phyloP scores from a whole-genome alignment of 2,888 invertebrate species.

The Drosophila acutilabella region DNA sequence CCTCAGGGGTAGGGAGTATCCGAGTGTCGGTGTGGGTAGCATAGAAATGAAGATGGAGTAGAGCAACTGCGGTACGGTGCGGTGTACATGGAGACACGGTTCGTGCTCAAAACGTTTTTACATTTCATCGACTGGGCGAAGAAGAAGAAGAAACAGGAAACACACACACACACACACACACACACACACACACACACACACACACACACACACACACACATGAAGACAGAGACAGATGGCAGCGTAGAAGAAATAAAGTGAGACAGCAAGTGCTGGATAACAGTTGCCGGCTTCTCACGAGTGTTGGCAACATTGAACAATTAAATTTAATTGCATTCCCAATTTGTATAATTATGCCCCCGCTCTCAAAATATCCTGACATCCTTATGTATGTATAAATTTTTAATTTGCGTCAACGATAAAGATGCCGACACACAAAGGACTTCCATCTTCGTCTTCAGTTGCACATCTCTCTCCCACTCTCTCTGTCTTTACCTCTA shows the following conservation, averaged over 20 bases:
- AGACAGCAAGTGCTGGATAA: constrained; percentile 35
- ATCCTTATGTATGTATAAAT: constrained; percentile 38
- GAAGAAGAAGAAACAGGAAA: constrained; percentile 40
- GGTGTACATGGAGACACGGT: constrained; percentile 57
- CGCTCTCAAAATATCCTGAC: constrained; percentile 66
- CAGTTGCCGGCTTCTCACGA: constrained; percentile 62
- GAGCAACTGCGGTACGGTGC: background rate
- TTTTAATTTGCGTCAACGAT: constrained; percentile 73
- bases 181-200: constrained; percentile 35
- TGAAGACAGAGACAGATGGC: constrained; percentile 23
- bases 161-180: constrained; percentile 35
- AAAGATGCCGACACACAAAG: constrained; percentile 52
- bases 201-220: constrained; percentile 30
- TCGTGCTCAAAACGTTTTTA: constrained; percentile 80
- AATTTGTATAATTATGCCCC: constrained; percentile 81
- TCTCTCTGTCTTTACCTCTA: constrained; percentile 1
- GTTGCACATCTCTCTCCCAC: background rate
- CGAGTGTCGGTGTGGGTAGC: background rate
- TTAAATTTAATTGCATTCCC: constrained; percentile 82
- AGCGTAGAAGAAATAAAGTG: constrained; percentile 14
- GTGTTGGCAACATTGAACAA: constrained; percentile 73
- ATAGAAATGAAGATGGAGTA: background rate
- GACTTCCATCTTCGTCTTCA: constrained; percentile 20
- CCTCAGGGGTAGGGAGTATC: no score
- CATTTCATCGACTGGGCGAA: constrained; percentile 73